A percentile compares a stretch with the other conserved stretches of the same genome.
These are phyloP conservation scores for Pollimyrus isidori DNA, from an alignment of 2,113 vertebrate genomes.

Conservation along the genomic window DNA sequence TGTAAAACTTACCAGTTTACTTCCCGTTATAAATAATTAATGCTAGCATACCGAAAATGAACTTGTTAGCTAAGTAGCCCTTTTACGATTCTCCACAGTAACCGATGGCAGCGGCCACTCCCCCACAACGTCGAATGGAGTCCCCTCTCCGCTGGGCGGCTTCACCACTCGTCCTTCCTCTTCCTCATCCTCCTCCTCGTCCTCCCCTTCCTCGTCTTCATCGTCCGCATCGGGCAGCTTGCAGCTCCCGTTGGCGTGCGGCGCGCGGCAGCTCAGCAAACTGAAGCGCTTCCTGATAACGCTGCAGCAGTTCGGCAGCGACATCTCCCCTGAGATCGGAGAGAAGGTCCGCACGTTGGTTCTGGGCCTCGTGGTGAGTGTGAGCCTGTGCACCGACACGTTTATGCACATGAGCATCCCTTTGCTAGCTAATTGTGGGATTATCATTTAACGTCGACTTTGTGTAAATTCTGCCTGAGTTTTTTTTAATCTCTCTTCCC, in stretches of 20 bases:
- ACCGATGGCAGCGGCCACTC: slow-evolving; percentile 96
- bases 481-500: background rate
- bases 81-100: slow-evolving; percentile 63
- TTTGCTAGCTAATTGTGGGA: background rate
- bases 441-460: background rate
- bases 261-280: slow-evolving; percentile 95
- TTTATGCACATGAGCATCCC: too few species aligned
- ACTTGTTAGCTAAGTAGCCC: slow-evolving; percentile 1
- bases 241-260: slow-evolving; percentile 93
- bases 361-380: slow-evolving; percentile 93
- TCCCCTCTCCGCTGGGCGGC: slow-evolving; percentile 88
- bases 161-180: slow-evolving; percentile 87
- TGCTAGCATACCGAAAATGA: slow-evolving; percentile 16
- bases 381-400: background rate
- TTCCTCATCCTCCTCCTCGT: slow-evolving; percentile 60
- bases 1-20: slow-evolving; percentile 19
- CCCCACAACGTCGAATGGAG: slow-evolving; percentile 90
- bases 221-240: slow-evolving; percentile 95
- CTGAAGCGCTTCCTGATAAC: slow-evolving; percentile 97
- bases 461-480: background rate
- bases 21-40: slow-evolving; percentile 28
- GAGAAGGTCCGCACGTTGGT: slow-evolving; percentile 93
- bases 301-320: slow-evolving; percentile 96
- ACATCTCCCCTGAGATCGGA: slow-evolving; percentile 97
- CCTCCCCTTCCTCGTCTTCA: slow-evolving; percentile 68